Evolutionary conservation across 2,888 invertebrate species (phyloP).

Genomic region (Idaea biselata): DNA sequence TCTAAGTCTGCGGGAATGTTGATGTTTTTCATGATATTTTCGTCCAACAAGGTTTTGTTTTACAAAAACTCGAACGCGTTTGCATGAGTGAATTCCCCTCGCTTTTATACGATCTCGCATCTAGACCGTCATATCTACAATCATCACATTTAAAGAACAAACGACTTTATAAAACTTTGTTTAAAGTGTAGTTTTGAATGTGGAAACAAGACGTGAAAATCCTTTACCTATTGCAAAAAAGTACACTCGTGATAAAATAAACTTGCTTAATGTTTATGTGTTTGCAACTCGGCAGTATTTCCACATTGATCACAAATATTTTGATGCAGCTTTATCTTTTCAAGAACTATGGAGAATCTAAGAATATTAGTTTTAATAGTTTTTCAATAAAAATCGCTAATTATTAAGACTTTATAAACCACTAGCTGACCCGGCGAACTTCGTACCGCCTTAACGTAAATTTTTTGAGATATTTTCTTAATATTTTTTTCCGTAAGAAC

Average conservation of each 20-base stretch:
- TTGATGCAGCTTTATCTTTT: conserved; percentile 22
- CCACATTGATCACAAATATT: conserved; percentile 33
- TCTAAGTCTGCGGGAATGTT: conserved; percentile 21
- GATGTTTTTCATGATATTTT: conserved; percentile 47
- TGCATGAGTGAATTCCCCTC: conserved; percentile 38
- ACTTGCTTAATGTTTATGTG: conserved; percentile 32
- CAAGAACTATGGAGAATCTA: too few species aligned
- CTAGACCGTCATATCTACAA: conserved; percentile 33
- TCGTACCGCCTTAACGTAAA: too few species aligned
- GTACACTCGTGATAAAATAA: conserved; percentile 32
- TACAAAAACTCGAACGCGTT: conserved; percentile 40
- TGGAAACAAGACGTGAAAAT: conserved; percentile 9
- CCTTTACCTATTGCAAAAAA: conserved; percentile 14
- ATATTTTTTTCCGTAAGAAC: too few species aligned
- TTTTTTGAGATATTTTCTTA: too few species aligned
- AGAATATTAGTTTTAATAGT: too few species aligned
- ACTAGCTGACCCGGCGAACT: too few species aligned
- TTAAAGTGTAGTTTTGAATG: conserved; percentile 25
- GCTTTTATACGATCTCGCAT: conserved; percentile 40
- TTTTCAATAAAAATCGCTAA: too few species aligned
- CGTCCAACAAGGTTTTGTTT: conserved; percentile 38
- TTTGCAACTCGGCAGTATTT: conserved; percentile 34
- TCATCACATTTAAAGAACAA: conserved; percentile 14
- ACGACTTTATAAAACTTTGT: conserved; percentile 2
- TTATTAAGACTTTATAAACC: too few species aligned